Evolutionary conservation across 2,113 vertebrate genomes (phyloP).

Genomic region (Tyto alba): DNA sequence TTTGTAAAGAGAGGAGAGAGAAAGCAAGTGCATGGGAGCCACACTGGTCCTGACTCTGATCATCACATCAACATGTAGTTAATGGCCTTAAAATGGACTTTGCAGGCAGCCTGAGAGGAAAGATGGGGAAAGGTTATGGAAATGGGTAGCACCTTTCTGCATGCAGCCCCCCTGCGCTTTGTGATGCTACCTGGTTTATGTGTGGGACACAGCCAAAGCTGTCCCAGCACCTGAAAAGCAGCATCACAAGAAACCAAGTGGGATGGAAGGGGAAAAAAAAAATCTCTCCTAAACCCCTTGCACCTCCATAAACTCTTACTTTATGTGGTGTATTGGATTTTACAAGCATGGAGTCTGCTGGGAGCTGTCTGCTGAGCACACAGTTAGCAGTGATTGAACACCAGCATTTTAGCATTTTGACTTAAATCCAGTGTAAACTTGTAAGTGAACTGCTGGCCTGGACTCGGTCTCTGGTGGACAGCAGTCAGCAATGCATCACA

Average conservation of each 20-base stretch:
- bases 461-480: conserved; percentile 40
- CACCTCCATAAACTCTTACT: conserved; percentile 9
- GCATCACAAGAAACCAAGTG: neutral
- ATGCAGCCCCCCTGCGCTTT: neutral
- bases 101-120: neutral
- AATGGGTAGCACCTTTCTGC: fast-evolving
- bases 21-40: neutral
- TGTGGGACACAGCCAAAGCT: fast-evolving
- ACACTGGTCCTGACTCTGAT: fast-evolving
- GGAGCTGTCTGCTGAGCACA: conserved; percentile 49
- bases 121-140: neutral
- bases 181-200: neutral
- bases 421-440: conserved; percentile 60
- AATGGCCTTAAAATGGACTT: neutral
- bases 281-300: neutral
- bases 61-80: neutral
- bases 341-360: conserved; percentile 28
- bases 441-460: conserved; percentile 39
- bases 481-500: conserved; percentile 32
- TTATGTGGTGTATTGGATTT: conserved; percentile 39
- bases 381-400: conserved; percentile 55
- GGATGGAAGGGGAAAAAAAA: neutral
- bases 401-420: conserved; percentile 47
- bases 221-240: neutral
- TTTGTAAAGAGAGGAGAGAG: neutral